A percentile compares a stretch with the other conserved stretches of the same genome.
phyloP scores from a whole-genome alignment of 2,888 invertebrate genomes.

The Thalpophila matura region DNA sequence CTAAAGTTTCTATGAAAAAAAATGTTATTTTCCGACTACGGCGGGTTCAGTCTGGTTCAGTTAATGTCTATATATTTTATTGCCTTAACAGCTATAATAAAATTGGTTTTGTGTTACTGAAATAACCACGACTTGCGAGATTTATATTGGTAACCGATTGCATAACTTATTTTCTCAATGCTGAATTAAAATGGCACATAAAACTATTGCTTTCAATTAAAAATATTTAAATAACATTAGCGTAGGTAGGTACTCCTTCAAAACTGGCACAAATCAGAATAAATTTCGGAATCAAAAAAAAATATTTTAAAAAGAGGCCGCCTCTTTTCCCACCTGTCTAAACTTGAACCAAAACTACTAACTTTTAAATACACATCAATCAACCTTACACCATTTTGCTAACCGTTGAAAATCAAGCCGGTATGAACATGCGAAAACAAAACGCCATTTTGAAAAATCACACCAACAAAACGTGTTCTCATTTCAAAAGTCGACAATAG shows the following conservation, averaged over 20 bases:
- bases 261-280: not conserved
- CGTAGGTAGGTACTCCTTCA: too few species aligned
- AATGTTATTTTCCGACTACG: too few species aligned
- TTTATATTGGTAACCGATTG: slow-evolving; percentile 1
- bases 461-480: slow-evolving; percentile 73
- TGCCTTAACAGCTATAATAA: too few species aligned
- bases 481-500: slow-evolving; percentile 77
- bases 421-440: slow-evolving; percentile 64
- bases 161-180: slow-evolving; percentile 2
- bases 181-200: not conserved
- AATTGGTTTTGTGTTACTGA: not conserved
- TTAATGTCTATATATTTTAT: too few species aligned
- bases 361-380: slow-evolving; percentile 43
- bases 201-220: not conserved
- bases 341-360: slow-evolving; percentile 10
- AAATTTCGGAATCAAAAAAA: not conserved
- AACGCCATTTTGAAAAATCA: slow-evolving; percentile 73
- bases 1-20: too few species aligned
- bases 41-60: too few species aligned
- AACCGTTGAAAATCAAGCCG: slow-evolving; percentile 72
- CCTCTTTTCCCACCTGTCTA: slow-evolving; percentile 22
- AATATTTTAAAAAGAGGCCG: not conserved
- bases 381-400: slow-evolving; percentile 45
- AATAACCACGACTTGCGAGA: slow-evolving; percentile 1
- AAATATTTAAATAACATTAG: too few species aligned